Base-by-base conservation (phyloP, 1,140 invertebrate genomes). In the Bombus terrestris region DNA sequence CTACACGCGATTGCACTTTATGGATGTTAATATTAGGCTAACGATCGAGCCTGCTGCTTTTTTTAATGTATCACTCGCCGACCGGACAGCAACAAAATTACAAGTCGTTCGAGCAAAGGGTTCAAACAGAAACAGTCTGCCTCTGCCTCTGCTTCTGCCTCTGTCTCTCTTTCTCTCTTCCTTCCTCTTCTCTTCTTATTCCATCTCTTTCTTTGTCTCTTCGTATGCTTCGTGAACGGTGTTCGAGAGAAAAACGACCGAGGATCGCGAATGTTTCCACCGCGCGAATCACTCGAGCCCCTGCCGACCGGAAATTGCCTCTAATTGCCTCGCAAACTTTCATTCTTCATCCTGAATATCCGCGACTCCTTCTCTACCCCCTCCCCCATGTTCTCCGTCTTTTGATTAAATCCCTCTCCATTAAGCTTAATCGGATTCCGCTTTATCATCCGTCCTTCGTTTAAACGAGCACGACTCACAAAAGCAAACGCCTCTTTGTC, bases 11-110 rank as follows among this genome's bases (percentile, higher is more conserved):
- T 83, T 22, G 43, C 62, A n/a, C 74, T 77, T 83, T 83, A 83
- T 77, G 81, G 81, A 77, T 83, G 81, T 68, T 83, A 83, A 83
- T 77, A 83, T 83, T 77, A 68, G 81, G 81, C 73, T 83, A 83
- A 83, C 81, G 81, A 83, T 76, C 59, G 62, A 28, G 81, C 59
- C 13, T 39, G 32, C 43, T 83, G 39, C 37, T 64, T 64, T 41
- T 71, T 74, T 64, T 32, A 39, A 68, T 32, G n/a, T 83, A 83
- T 83, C 81, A 68, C 43, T 47, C 35, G 37, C 13, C 72, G 37
- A 13, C 68, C 72, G 81, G 72, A 73, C 81, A 83, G 72, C 57
- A 53, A 68, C 81, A n/a, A 41, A 74, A 83, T 83, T 83, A 76
- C 81, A 68, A 83, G 81, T 32, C 57, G 72, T 47, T 71, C 35